Evolutionary conservation across 2,888 invertebrate genomes (phyloP), one percentile per base, ranked within the genome.

Genomic region (Mesochorus sp.): DNA sequence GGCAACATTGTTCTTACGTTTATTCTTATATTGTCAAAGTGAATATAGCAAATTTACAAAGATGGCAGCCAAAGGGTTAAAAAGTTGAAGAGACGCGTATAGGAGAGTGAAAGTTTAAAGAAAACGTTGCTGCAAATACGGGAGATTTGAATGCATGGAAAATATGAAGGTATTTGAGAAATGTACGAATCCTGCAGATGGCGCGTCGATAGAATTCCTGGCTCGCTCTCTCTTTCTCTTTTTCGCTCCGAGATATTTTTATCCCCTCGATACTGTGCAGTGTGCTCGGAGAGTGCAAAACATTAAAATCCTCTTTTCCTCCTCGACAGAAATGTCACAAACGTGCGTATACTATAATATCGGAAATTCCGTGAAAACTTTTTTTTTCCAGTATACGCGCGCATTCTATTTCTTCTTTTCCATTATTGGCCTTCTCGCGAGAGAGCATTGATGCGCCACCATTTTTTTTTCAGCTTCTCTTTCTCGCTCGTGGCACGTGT

Each of bases 361-460:
- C 34, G 44, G 44, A 21, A 34, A 10, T 1, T 4, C 8, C 28
- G 6, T 21, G 28, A 26, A 10, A 47, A 71, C 4, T 59, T 53
- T 34, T 57, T 24, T 55, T 39, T 55, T 24, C 12, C n/a, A n/a
- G 12, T 26, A 4, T 49, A 24, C 51, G 68, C 47, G 61, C 61
- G 72, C 68, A 42, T 24, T 17, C 10, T 26, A 28, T 47, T 64
- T 14, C 64, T 61, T 26, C 37, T 61, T 34, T 66, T 57, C 57
- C 67, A 42, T 67, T 74, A 70, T 70, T 37, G 49, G 59, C 6
- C 39, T 24, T 12, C 34, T 44, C 24, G 42, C 8, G 47, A 19
- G 42, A 14, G 39, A 31, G 49, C 57, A 66, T 19, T 49, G 70
- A 76, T 71, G 71, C 71, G 53, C 57, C 49, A 39, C 55, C 24